phyloP scores from a whole-genome alignment of 2,888 invertebrate species.

The Chesias legatella region DNA sequence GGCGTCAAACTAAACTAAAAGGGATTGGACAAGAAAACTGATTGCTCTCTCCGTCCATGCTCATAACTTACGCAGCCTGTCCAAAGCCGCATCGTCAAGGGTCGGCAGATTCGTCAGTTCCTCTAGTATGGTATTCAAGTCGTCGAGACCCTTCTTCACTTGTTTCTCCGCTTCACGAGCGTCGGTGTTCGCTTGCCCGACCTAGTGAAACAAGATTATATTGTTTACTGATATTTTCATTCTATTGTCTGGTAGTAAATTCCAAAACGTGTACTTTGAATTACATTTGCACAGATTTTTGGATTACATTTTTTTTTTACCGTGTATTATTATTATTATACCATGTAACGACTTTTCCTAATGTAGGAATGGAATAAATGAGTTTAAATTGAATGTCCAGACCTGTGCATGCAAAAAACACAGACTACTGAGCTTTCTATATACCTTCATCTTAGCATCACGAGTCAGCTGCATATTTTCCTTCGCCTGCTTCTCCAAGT shows the following conservation, averaged over 20 bases:
- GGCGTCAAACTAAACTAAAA: too few species aligned
- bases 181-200: conserved; percentile 92
- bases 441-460: conserved; percentile 86
- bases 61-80: conserved; percentile 80
- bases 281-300: too few species aligned
- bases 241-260: too few species aligned
- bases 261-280: too few species aligned
- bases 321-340: too few species aligned
- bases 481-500: conserved; percentile 83
- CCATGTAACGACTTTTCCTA: too few species aligned
- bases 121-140: conserved; percentile 88
- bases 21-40: not conserved
- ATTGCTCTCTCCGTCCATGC: too few species aligned
- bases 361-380: too few species aligned
- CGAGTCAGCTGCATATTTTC: conserved; percentile 86
- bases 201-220: too few species aligned
- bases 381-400: not conserved
- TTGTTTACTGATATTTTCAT: too few species aligned
- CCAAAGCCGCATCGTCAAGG: conserved; percentile 84
- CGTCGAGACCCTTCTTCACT: conserved; percentile 88
- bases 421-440: not conserved
- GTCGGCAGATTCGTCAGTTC: conserved; percentile 88
- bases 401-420: not conserved
- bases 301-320: too few species aligned
- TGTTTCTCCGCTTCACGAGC: conserved; percentile 90